Conservation (phyloP, 2,888 invertebrate species). For the Bedellia somnulentella region DNA sequence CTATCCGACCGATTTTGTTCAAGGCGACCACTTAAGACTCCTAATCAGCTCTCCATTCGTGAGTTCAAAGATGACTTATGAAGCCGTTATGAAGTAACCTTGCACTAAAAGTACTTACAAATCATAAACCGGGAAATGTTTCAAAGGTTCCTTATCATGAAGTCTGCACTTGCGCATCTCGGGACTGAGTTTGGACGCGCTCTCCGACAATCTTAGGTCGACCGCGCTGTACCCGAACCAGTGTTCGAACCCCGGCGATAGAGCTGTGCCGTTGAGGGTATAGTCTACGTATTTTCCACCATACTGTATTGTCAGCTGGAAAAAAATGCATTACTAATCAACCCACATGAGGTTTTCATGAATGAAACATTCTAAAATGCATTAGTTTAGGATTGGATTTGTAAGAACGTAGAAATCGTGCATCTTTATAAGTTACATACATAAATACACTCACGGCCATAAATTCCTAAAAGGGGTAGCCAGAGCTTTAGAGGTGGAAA, state of each 20-base stretch:
- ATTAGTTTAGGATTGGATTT: too few species aligned
- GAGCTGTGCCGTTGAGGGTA: constrained; percentile 25
- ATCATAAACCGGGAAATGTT: constrained; percentile 24
- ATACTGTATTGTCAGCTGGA: constrained; percentile 20
- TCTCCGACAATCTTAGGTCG: constrained; percentile 16
- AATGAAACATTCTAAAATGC: too few species aligned
- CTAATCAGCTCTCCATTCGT: too few species aligned
- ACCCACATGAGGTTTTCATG: too few species aligned
- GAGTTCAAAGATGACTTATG: too few species aligned
- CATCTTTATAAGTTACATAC: background rate
- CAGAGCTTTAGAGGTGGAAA: too few species aligned
- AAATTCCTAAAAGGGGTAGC: too few species aligned
- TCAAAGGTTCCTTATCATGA: constrained; percentile 13
- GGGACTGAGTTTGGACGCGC: constrained; percentile 16
- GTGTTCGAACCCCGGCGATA: constrained; percentile 25
- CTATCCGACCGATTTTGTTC: too few species aligned
- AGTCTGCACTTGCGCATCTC: constrained; percentile 21
- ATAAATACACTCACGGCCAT: too few species aligned
- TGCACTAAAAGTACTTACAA: too few species aligned
- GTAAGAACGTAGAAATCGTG: background rate
- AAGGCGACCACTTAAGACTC: too few species aligned
- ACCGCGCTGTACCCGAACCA: constrained; percentile 19
- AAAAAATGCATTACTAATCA: constrained; percentile 2
- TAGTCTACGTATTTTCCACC: constrained; percentile 24
- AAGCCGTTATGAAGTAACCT: too few species aligned